Evolutionary conservation across 2,888 invertebrate genomes (phyloP), one percentile per base, ranked within the genome.

Genomic region (Achlya flavicornis): DNA sequence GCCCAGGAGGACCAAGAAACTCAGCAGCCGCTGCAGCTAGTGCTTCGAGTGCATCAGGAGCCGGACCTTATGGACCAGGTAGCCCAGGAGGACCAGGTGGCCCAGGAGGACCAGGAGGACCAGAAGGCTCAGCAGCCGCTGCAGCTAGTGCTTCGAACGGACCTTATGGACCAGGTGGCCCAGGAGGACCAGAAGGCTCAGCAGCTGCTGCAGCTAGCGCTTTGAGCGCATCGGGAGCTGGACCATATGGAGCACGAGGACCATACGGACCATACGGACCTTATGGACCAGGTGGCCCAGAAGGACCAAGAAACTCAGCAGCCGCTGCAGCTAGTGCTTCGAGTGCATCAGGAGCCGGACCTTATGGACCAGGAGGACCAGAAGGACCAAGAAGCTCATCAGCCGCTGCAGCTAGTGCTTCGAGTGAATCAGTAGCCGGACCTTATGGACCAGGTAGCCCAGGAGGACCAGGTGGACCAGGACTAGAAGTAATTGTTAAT

Each of bases 151-250:
- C 62, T 35, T 61, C 65, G 8, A 48, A 57, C 64, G 38, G 65
- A 61, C 48, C 62, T n/a, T n/a, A n/a, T n/a, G n/a, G n/a, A n/a
- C 10, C 65, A 19, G 48, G 57, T 14, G 66, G 63, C 38, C 58
- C 61, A 38, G n/a, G 12, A 2, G 64, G 58, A 43, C 53, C 14
- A 61, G 16, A 67, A 67, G 60, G 61, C 63, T 46, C 57, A 57
- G 7, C 74, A 66, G 61, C 65, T 57, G 69, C 63, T 10, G 59
- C 70, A 16, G 59, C 66, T n/a, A n/a, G n/a, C n/a, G n/a, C n/a
- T n/a, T n/a, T n/a, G n/a, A n/a, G n/a, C n/a, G n/a, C n/a, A n/a
- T 62, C 70, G 14, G 66, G 72, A n/a, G n/a, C n/a, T n/a, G n/a
- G n/a, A n/a, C n/a, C n/a, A n/a, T n/a, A n/a, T n/a, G n/a, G n/a